Conservation (phyloP, 2,797 vertebrate species). For the Babyrousa celebensis region DNA sequence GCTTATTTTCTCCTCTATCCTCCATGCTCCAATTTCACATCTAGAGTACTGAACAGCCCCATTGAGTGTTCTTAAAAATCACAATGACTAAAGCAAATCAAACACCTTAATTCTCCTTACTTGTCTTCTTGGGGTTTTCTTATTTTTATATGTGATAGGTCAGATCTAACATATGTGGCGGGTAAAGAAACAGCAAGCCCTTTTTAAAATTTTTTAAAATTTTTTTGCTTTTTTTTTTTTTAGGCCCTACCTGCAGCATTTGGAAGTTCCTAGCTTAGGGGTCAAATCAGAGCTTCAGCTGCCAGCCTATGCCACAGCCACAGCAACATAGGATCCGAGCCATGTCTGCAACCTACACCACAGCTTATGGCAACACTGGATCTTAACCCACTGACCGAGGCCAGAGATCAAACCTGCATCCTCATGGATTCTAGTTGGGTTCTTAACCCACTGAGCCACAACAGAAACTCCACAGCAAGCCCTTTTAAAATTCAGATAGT, state of each 20-base stretch:
- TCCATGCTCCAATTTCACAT: neutral
- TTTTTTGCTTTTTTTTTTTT: too few species aligned
- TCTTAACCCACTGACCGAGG: too few species aligned
- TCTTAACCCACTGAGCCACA: too few species aligned
- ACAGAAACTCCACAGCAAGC: neutral
- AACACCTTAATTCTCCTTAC: neutral
- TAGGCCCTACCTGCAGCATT: too few species aligned
- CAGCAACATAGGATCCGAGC: too few species aligned
- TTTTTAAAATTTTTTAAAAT: neutral
- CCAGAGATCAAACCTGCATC: too few species aligned
- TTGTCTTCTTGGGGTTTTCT: constrained; percentile 2
- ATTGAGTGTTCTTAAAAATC: constrained; percentile 18
- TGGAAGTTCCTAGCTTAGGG: too few species aligned
- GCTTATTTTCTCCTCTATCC: neutral
- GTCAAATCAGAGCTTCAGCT: too few species aligned
- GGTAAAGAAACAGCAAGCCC: constrained; percentile 1
- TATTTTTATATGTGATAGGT: constrained; percentile 39
- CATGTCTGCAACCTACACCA: too few species aligned
- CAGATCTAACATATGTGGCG: neutral
- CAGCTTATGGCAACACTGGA: too few species aligned
- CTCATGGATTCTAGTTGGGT: too few species aligned
- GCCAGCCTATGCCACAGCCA: too few species aligned
- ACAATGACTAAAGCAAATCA: constrained; percentile 37
- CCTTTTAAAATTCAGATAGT: neutral
- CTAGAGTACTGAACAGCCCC: neutral